Percentiles rank a stretch among this genome's conserved stretches.
phyloP scores from a whole-genome alignment of 2,113 vertebrate species.

The Gymnarchus niloticus region DNA sequence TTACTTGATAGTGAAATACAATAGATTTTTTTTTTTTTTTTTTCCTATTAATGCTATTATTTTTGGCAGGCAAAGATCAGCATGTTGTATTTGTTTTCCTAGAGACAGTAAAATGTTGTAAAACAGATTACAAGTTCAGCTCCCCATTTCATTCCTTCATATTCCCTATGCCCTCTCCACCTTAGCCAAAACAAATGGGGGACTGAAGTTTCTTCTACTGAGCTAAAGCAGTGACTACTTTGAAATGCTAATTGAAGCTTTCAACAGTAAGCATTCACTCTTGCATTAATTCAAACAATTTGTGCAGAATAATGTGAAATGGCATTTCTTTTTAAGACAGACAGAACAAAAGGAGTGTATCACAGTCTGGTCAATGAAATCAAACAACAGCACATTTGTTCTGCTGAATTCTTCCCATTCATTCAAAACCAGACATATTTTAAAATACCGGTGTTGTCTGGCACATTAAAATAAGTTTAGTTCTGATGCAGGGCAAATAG shows the following conservation, averaged over 20 bases:
- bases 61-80: constrained; percentile 1
- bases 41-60: neutral
- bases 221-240: constrained; percentile 78
- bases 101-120: constrained; percentile 69
- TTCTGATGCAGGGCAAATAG: neutral
- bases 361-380: constrained; percentile 51
- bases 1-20: neutral
- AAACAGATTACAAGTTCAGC: constrained; percentile 67
- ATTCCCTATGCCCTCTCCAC: constrained; percentile 72
- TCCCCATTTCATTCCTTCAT: constrained; percentile 66
- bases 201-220: constrained; percentile 78
- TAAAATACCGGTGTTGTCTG: constrained; percentile 16
- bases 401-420: constrained; percentile 50
- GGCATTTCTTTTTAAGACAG: constrained; percentile 61
- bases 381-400: constrained; percentile 64
- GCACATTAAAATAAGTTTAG: constrained; percentile 20
- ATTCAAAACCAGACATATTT: constrained; percentile 23
- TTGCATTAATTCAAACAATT: constrained; percentile 84
- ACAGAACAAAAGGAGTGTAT: constrained; percentile 66
- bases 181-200: constrained; percentile 78
- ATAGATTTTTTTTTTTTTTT: neutral
- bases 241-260: constrained; percentile 88
- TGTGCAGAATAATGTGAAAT: constrained; percentile 77
- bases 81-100: constrained; percentile 45
- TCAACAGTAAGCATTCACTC: constrained; percentile 86